phyloP scores from a whole-genome alignment of 1,140 invertebrate species.

The Drosophila elegans region DNA sequence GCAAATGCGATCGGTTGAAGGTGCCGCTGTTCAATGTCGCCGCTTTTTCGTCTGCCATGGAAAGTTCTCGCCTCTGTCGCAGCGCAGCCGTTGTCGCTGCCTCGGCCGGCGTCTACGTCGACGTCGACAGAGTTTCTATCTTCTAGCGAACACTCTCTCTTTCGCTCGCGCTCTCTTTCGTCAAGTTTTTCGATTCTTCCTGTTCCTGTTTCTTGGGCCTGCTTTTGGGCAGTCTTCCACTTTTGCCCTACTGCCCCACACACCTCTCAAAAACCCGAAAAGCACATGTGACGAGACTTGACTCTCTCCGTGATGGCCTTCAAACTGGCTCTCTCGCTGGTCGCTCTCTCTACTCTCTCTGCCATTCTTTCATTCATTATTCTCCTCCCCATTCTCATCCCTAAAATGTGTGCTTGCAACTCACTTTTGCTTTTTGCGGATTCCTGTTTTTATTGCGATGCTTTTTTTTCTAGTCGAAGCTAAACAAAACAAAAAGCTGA shows the following conservation, averaged over 20 bases:
- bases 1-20: slow-evolving; percentile 76
- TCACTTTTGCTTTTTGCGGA: slow-evolving; percentile 67
- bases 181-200: slow-evolving; percentile 78
- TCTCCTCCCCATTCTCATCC: slow-evolving; percentile 31
- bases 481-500: slow-evolving; percentile 29
- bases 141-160: slow-evolving; percentile 34
- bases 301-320: slow-evolving; percentile 58
- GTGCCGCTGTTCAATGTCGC: slow-evolving; percentile 79
- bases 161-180: slow-evolving; percentile 41
- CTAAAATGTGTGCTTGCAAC: slow-evolving; percentile 23
- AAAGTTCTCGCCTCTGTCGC: slow-evolving; percentile 64
- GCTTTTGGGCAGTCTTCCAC: slow-evolving; percentile 37
- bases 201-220: slow-evolving; percentile 69
- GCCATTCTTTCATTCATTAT: slow-evolving; percentile 74
- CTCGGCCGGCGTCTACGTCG: slow-evolving; percentile 18
- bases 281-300: slow-evolving; percentile 5
- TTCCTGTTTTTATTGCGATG: slow-evolving; percentile 50
- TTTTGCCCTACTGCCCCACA: slow-evolving; percentile 79
- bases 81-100: slow-evolving; percentile 16
- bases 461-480: slow-evolving; percentile 42
- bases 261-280: slow-evolving; percentile 42
- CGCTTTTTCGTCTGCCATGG: slow-evolving; percentile 62
- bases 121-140: slow-evolving; percentile 50
- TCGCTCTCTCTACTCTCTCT: slow-evolving; percentile 28
- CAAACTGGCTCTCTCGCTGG: slow-evolving; percentile 25